phyloP scores from a whole-genome alignment of 2,113 vertebrate species.

The Paedocypris sp. region DNA sequence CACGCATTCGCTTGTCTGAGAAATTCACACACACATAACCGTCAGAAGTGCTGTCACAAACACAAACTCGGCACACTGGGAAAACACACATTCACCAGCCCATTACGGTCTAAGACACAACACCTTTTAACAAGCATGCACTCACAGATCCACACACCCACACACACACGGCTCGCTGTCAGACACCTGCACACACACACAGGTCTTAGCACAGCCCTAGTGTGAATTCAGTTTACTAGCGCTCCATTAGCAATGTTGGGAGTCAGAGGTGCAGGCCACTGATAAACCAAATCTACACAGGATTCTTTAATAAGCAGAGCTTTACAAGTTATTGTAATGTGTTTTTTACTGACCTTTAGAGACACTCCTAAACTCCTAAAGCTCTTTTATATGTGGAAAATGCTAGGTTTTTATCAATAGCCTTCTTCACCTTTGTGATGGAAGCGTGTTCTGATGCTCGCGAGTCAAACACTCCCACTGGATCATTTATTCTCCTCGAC shows the following conservation, averaged over 20 bases:
- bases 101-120: constrained; percentile 4
- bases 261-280: not conserved
- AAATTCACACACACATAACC: not conserved
- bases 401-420: not conserved
- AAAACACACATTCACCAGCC: not conserved
- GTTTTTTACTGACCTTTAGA: constrained; percentile 6
- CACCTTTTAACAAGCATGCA: constrained; percentile 10
- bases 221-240: not conserved
- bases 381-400: not conserved
- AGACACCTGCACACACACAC: constrained; percentile 3
- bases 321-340: not conserved
- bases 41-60: not conserved
- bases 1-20: not conserved
- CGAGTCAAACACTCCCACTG: not conserved
- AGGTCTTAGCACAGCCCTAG: not conserved
- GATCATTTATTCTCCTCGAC: not conserved
- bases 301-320: not conserved
- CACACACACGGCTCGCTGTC: not conserved
- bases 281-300: constrained; percentile 3
- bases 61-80: constrained; percentile 2
- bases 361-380: not conserved
- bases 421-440: not conserved
- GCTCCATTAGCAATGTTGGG: constrained; percentile 1
- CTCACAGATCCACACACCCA: constrained; percentile 13
- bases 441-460: not conserved